Evolutionary conservation across 2,797 vertebrate species (phyloP).

Genomic region (Chelon auratus): DNA sequence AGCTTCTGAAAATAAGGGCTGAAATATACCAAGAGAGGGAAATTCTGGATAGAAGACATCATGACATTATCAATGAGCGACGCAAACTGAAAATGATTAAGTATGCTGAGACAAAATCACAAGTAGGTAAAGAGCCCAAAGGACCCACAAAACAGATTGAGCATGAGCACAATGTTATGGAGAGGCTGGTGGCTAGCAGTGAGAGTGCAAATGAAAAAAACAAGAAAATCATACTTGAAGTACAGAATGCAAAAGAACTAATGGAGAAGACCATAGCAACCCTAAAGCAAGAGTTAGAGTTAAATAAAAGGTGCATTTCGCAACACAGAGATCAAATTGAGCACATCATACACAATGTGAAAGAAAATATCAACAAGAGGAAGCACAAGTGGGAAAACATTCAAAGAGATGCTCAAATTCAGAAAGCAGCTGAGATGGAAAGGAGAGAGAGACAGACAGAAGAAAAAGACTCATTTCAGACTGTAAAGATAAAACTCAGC

Average conservation of each 20-base stretch:
- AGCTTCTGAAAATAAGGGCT: constrained; percentile 57
- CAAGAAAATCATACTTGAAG: constrained; percentile 47
- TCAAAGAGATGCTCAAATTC: constrained; percentile 36
- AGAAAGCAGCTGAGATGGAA: background rate
- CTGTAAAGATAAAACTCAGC: constrained; percentile 55
- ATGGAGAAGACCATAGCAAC: constrained; percentile 48
- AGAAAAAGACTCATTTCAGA: constrained; percentile 3
- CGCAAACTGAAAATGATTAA: constrained; percentile 50
- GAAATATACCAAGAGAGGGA: constrained; percentile 64
- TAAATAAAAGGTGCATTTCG: constrained; percentile 35
- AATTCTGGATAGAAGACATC: constrained; percentile 38
- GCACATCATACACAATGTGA: constrained; percentile 53
- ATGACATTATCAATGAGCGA: constrained; percentile 59
- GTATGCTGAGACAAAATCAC: constrained; percentile 26
- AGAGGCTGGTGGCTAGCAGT: constrained; percentile 37
- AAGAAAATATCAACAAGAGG: constrained; percentile 46
- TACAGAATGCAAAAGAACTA: constrained; percentile 54
- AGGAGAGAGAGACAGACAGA: constrained; percentile 13
- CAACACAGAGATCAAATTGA: constrained; percentile 48
- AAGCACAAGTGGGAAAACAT: constrained; percentile 46
- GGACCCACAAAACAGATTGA: constrained; percentile 30
- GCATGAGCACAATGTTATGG: constrained; percentile 27
- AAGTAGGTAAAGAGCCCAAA: constrained; percentile 29
- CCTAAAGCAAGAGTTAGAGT: constrained; percentile 59
- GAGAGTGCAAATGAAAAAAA: constrained; percentile 47